Evolutionary conservation across 2,888 invertebrate species (phyloP), one percentile per base, ranked within the genome.

Genomic region (Drosophila mayaguana): DNA sequence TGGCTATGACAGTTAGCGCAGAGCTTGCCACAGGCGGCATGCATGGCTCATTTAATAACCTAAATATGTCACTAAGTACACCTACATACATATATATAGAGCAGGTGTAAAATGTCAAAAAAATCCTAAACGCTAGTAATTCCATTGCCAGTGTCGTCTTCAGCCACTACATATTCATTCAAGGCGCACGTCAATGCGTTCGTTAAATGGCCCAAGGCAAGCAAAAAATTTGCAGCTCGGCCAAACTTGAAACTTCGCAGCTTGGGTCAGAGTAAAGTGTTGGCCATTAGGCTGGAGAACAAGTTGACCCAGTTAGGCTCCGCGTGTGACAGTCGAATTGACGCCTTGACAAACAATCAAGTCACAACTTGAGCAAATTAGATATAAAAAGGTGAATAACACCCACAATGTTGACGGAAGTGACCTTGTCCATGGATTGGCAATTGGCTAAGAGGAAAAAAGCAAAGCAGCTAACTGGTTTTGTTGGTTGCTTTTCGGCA

Each of bases 401-500:
- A 87, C 89, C 89, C 86, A 87, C 86, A 70, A 65, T 55, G 76
- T 50, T 36, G 81, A 75, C 88, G 84, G 86, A 89, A 89, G 71
- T 87, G 89, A 89, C 86, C 89, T 87, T 87, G 86, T 80, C 88
- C 81, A 82, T 88, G 78, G 83, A 75, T 77, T 72, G 75, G 18
- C 43, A 72, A 63, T 46, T 53, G 32, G 18, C 64, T 12, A 63
- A 45, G 45, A 25, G 43, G 14, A 36, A 50, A 48, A 68, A 43
- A 42, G 11, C 51, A 50, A 57, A 72, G 46, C 74, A 66, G 63
- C 71, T 73, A 69, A 80, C 78, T 80, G 87, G 78, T 68, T 68
- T 67, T 63, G 5, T 6, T 71, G 54, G 50, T 46, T 28, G 18
- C 14, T 54, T 42, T 53, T 11, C 12, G 68, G 66, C 66, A 72